Evolutionary conservation across 2,113 vertebrate species (phyloP).

Genomic region (Ellobius talpinus): DNA sequence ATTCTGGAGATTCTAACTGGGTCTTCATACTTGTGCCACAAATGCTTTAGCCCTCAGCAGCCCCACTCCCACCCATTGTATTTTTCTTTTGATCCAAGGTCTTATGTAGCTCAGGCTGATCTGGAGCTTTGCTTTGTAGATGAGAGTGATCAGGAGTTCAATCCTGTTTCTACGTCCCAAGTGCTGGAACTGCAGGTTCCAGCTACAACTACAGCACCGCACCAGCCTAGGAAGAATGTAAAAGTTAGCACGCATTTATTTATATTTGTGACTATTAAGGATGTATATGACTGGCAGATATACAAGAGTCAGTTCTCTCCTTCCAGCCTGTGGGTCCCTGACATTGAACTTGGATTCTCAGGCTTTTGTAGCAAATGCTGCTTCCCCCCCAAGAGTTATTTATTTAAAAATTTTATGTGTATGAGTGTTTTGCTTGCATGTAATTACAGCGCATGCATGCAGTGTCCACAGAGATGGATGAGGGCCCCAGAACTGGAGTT

Average conservation of each 20-base stretch:
- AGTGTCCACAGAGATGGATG: background rate
- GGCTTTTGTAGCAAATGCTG: background rate
- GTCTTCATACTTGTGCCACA: too few relatives aligned
- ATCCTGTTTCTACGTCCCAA: background rate
- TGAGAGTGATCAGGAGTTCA: background rate
- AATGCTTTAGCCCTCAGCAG: too few relatives aligned
- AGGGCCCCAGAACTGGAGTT: background rate
- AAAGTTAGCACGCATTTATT: background rate
- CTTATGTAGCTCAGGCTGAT: background rate
- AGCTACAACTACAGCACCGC: background rate
- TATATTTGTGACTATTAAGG: background rate
- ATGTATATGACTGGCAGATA: background rate
- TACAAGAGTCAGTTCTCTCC: background rate
- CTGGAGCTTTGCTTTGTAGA: background rate
- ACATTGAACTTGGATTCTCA: background rate
- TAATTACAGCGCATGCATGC: background rate
- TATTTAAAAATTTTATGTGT: background rate
- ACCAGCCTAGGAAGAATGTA: background rate
- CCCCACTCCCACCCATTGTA: too few relatives aligned
- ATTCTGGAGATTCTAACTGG: too few relatives aligned
- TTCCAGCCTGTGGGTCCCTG: background rate
- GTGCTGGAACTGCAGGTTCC: background rate
- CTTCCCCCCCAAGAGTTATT: background rate
- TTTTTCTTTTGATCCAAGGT: background rate
- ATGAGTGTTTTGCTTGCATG: background rate